Conservation (phyloP, 2,888 invertebrate genomes). For the Tenthredo distinguenda region DNA sequence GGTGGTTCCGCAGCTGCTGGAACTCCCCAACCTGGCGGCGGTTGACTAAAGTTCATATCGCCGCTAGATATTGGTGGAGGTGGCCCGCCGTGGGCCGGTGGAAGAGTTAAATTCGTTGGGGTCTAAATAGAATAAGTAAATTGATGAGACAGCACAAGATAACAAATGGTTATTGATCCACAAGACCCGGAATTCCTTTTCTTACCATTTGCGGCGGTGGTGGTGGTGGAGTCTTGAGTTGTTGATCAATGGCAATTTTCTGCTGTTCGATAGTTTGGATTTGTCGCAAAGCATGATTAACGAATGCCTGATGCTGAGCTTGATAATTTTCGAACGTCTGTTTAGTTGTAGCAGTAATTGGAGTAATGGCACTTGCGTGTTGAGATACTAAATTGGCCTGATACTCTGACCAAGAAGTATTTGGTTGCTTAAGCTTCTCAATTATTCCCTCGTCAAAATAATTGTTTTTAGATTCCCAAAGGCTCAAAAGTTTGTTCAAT, state of each 20-base stretch:
- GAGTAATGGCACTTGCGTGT: constrained; percentile 88
- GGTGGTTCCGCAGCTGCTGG: constrained; percentile 68
- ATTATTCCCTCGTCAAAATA: constrained; percentile 91
- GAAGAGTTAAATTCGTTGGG: constrained; percentile 74
- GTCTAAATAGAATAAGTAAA: constrained; percentile 57
- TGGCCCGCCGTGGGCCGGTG: constrained; percentile 72
- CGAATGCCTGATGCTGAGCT: constrained; percentile 97
- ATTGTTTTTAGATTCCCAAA: constrained; percentile 98
- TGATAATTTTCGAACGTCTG: constrained; percentile 93
- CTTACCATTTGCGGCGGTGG: constrained; percentile 73
- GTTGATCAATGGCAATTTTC: constrained; percentile 84
- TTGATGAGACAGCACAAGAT: constrained; percentile 54
- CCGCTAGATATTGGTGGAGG: constrained; percentile 79
- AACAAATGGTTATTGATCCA: not conserved
- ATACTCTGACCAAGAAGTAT: constrained; percentile 93
- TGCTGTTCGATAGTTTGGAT: constrained; percentile 92
- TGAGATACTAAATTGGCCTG: constrained; percentile 91
- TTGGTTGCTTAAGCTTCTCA: constrained; percentile 92
- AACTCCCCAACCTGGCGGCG: constrained; percentile 82
- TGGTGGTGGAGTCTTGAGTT: constrained; percentile 78
- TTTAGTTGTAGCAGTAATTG: constrained; percentile 90
- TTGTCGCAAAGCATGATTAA: constrained; percentile 93
- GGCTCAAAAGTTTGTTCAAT: constrained; percentile 93
- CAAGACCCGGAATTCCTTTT: not conserved
- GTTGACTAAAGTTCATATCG: constrained; percentile 80